Evolutionary conservation across 2,888 invertebrate species (phyloP).

Genomic region (Panopea generosa): DNA sequence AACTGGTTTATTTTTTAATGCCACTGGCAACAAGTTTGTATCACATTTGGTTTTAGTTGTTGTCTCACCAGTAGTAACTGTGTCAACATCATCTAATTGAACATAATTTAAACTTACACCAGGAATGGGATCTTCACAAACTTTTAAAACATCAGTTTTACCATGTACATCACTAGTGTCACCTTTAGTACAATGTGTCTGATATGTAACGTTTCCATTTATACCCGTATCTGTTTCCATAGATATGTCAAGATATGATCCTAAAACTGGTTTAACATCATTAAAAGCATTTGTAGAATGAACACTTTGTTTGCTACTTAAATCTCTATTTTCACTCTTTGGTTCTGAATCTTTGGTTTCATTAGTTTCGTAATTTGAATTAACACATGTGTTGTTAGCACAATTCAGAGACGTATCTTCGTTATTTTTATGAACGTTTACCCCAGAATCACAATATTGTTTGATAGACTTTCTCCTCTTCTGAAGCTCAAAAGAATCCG

Average conservation of each 20-base stretch:
- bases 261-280: too few species aligned
- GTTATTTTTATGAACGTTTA: not conserved
- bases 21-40: too few species aligned
- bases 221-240: too few species aligned
- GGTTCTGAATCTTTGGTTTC: not conserved
- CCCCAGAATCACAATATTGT: conserved; percentile 1
- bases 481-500: not conserved
- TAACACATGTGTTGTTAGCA: conserved; percentile 4
- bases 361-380: not conserved
- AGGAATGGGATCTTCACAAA: not conserved
- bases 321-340: not conserved
- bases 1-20: too few species aligned
- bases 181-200: not conserved
- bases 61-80: too few species aligned
- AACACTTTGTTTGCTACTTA: not conserved
- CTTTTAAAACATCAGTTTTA: not conserved
- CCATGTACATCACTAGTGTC: not conserved
- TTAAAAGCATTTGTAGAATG: too few species aligned
- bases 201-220: too few species aligned
- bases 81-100: not conserved
- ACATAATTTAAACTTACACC: not conserved
- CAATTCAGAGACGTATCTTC: not conserved
- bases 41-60: too few species aligned
- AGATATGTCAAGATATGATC: too few species aligned
- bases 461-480: conserved; percentile 1